Base-by-base conservation (phyloP, 2,888 invertebrate species). In the Anthoptus insignis region DNA sequence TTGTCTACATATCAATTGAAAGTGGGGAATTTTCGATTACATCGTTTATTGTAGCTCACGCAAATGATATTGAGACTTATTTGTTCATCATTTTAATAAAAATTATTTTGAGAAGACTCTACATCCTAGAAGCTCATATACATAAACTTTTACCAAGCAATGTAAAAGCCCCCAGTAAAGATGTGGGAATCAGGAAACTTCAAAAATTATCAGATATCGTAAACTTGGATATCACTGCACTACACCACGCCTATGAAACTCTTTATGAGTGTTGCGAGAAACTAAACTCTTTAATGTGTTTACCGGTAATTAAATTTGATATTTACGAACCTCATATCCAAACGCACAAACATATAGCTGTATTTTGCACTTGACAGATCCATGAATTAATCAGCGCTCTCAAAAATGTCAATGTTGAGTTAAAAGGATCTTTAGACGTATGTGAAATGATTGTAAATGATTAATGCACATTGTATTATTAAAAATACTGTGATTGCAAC, bases 211-310 rank as follows among this genome's bases (percentile, higher is more conserved):
- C 82, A 21, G 77, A 82, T 19, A 86, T 84, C 70, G 71, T 69
- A 9, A 66, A 75, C 42, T 75, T 86, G n/a, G 81, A 86, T 69
- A 78, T 84, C 27, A 78, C 69, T 69, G 78, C 83, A 39, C 72
- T 88, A 65, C 87, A 89, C 65, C 77, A 75, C 68, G 78, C 79
- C 9, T 90, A 89, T 68, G 89, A 88, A 67, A 71, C 81, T 57
- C 74, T 90, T 66, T 83, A 89, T 69, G 81, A 82, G 67, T 87
- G 84, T 70, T 79, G 87, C 1, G 79, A 81, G 50, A 77, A 84
- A 73, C 79, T 90, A 0, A 89, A 87, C 70, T 76, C 76, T 13
- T 71, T 84, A n/a, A 87, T 90, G 82, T 82, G 80, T 75, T 74
- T 88, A 27, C 82, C 87, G 76, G 89, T 91, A 80, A 75, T 66